Conservation (phyloP, 30 jellyfish, hydroid and myxozoan genomes). For the Cassiopea xamachana region DNA sequence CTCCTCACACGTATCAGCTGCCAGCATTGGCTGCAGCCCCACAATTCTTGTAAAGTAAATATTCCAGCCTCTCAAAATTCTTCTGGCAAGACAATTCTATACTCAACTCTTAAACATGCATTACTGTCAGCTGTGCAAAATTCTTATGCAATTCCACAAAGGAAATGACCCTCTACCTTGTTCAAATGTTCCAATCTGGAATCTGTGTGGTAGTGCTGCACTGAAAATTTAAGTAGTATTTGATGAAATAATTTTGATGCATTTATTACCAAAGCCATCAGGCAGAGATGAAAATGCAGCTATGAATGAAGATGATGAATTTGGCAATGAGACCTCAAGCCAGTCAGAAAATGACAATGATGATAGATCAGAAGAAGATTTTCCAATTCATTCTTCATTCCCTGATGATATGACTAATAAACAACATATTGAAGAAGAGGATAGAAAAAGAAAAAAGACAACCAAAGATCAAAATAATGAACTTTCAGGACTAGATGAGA, state of each 20-base stretch:
- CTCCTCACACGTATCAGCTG: no score
- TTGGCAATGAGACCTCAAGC: conserved; percentile 4
- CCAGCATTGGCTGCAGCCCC: no score
- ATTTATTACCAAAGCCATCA: neutral
- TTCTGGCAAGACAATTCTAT: no score
- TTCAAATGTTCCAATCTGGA: no score
- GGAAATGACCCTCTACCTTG: no score
- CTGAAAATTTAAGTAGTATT: no score
- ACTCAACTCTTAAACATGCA: no score
- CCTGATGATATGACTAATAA: neutral
- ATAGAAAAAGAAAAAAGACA: neutral
- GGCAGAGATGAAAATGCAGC: neutral
- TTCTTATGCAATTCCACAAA: no score
- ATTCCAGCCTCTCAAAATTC: no score
- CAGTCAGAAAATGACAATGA: conserved; percentile 15
- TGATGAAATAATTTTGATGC: neutral
- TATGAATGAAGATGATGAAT: conserved; percentile 20
- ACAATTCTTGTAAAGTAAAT: no score
- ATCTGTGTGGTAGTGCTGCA: no score
- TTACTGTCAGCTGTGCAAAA: no score
- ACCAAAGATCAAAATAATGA: conserved; percentile 3
- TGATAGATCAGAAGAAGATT: conserved; percentile 1
- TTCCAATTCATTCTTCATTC: conserved; percentile 11
- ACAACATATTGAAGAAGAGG: neutral
- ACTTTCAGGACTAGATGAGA: neutral